Conservation (phyloP, 1,140 invertebrate genomes). For the Drosophila guanche region DNA sequence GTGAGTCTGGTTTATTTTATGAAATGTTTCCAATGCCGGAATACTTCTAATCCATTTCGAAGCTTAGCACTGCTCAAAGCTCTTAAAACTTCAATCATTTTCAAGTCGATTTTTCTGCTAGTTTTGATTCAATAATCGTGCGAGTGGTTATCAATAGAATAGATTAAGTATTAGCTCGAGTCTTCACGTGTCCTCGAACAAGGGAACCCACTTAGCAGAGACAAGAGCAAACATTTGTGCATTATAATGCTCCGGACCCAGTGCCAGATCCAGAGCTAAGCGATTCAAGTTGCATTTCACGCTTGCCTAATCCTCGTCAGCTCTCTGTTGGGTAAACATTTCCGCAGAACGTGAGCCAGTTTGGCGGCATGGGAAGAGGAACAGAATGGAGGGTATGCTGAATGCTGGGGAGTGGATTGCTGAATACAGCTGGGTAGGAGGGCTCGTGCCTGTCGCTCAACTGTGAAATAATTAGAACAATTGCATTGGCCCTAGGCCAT, state of each 20-base stretch:
- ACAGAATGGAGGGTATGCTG: neutral
- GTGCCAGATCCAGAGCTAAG: neutral
- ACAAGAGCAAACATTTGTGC: conserved; percentile 59
- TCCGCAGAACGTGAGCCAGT: conserved; percentile 47
- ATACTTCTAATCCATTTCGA: too few relatives aligned
- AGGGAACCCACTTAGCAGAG: conserved; percentile 57
- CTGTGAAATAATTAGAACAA: conserved; percentile 71
- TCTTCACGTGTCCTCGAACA: conserved; percentile 16
- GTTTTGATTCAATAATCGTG: neutral
- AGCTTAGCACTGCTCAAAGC: too few relatives aligned
- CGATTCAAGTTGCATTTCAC: conserved; percentile 45
- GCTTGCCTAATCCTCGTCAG: conserved; percentile 52
- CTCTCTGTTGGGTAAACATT: conserved; percentile 47
- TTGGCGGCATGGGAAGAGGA: neutral
- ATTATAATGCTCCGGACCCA: conserved; percentile 39
- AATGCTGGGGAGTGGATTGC: conserved; percentile 13
- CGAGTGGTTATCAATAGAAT: conserved; percentile 1
- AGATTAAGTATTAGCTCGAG: neutral
- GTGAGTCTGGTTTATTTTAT: too few relatives aligned
- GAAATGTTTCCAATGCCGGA: too few relatives aligned
- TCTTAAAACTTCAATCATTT: too few relatives aligned
- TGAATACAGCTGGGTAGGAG: conserved; percentile 27
- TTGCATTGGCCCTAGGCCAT: conserved; percentile 63
- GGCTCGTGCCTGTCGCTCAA: conserved; percentile 60
- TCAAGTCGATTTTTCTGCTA: neutral